Evolutionary conservation across 2,113 vertebrate genomes (phyloP), one percentile per base, ranked within the genome.

Genomic region (Corythornis vintsioides): DNA sequence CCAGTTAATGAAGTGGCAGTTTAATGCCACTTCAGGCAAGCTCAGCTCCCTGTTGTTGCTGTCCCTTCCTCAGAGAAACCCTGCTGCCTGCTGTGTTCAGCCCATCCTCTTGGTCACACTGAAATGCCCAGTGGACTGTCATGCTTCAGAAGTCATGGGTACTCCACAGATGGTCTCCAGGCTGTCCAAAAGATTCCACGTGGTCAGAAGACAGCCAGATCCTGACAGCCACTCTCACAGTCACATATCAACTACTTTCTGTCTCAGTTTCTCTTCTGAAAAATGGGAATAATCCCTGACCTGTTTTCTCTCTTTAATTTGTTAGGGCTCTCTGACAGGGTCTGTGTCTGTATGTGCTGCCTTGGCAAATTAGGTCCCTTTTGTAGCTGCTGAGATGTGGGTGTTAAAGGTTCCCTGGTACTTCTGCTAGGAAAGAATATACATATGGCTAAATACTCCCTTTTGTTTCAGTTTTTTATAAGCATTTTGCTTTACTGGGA

Each of bases 391-490:
- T 61, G 63, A 88, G 64, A 73, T 11, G 5, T 15, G 42, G 33
- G 55, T 91, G 33, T 50, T 60, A 47, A 77, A 73, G 56, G 25
- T 55, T 95, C 55, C 35, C 55, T 69, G 61, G 40, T 82, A 84
- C 45, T 73, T 33, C 66, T 82, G 10, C 71, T 89, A 50, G 78
- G 55, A 79, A 66, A 76, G 71, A 92, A 76, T 85, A 91, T 52
- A 31, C 38, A 16, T 52, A 48, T 2, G 4, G 48, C 82, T 93
- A 91, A 95, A 93, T 93, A 74, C 43, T 26, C 56, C 55, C 47
- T 89, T 89, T 86, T 86, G 74, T 89, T 89, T 86, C 65, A 33
- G 15, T 50, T 77, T 81, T 96, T 86, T 91, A 60, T 74, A 74
- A 77, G 52, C 45, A 66, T 89, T 85, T 89, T 61, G 20, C 90